These are phyloP conservation scores for Ophioninae sp. DNA, from an alignment of 2,888 invertebrate species.

Conservation along the genomic window DNA sequence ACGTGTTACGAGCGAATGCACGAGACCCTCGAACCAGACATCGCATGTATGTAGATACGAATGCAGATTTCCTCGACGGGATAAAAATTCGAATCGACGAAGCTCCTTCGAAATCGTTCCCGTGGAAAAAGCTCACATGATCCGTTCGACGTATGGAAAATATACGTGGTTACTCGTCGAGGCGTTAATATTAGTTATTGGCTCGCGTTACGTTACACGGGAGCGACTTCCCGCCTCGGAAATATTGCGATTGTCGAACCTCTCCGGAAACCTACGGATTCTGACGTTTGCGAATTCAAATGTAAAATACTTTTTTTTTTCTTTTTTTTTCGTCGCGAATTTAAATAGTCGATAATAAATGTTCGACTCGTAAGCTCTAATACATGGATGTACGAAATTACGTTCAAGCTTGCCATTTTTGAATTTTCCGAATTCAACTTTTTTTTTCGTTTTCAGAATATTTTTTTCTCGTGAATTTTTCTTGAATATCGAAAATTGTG, in stretches of 20 bases:
- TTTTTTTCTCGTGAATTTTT: neutral
- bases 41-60: neutral
- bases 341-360: neutral
- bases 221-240: neutral
- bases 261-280: neutral
- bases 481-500: no score
- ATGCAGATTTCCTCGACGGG: slow-evolving; percentile 1
- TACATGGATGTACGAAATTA: neutral
- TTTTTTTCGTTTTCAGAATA: neutral
- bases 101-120: slow-evolving; percentile 36
- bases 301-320: neutral
- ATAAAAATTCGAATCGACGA: slow-evolving; percentile 40
- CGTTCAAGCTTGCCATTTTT: no score
- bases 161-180: slow-evolving; percentile 22
- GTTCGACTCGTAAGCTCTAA: neutral
- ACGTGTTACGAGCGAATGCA: slow-evolving; percentile 8
- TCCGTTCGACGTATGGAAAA: slow-evolving; percentile 52
- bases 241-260: slow-evolving; percentile 16
- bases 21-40: slow-evolving; percentile 3
- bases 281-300: slow-evolving; percentile 9
- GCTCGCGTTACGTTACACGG: neutral
- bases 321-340: neutral
- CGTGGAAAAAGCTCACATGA: slow-evolving; percentile 41
- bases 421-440: neutral
- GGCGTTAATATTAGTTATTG: slow-evolving; percentile 53